Percentiles rank a stretch among this genome's conserved stretches.
Conservation (phyloP, 1,140 invertebrate species). For the Anthonomus grandis region DNA sequence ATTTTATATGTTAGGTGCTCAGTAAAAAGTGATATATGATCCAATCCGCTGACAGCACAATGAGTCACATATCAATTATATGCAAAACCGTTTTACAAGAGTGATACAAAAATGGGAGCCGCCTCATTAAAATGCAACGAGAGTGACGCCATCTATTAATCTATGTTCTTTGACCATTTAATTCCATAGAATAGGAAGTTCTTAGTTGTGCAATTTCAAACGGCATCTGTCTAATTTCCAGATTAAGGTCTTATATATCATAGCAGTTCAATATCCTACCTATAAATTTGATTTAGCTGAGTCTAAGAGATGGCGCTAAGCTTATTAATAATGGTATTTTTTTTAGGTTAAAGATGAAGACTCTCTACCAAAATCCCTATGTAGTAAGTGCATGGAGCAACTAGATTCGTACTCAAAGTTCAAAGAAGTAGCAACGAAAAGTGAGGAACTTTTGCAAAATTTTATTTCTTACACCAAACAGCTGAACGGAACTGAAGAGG, state of each 20-base stretch:
- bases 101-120: constrained; percentile 17
- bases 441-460: constrained; percentile 57
- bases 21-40: constrained; percentile 4
- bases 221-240: too few relatives aligned
- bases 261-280: too few relatives aligned
- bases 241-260: too few relatives aligned
- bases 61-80: constrained; percentile 13
- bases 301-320: too few relatives aligned
- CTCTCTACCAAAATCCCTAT: constrained; percentile 57
- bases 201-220: too few relatives aligned
- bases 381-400: constrained; percentile 56
- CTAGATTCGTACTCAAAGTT: constrained; percentile 58
- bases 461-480: constrained; percentile 56
- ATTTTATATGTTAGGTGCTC: too few relatives aligned
- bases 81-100: constrained; percentile 8
- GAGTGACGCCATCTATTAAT: too few relatives aligned
- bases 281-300: too few relatives aligned
- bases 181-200: too few relatives aligned
- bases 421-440: constrained; percentile 56
- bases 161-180: too few relatives aligned
- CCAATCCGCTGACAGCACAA: background rate
- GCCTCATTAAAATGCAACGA: constrained; percentile 5
- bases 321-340: too few relatives aligned
- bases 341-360: constrained; percentile 57
- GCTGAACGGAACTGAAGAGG: constrained; percentile 54